Conservation (phyloP, 1,140 invertebrate species). For the Augochlora pura region DNA sequence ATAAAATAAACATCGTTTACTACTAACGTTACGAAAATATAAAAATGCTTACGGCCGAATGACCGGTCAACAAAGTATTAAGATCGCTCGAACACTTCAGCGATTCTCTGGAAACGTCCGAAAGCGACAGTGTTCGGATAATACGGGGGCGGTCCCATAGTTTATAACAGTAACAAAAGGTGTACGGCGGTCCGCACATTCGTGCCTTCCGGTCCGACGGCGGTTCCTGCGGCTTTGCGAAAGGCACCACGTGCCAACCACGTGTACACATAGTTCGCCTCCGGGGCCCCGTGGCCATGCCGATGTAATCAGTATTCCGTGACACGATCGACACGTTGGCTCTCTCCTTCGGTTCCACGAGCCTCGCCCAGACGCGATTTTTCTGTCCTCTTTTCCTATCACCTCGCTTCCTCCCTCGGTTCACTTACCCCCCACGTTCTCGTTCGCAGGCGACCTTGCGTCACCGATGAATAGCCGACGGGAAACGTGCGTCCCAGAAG, state of each 20-base stretch:
- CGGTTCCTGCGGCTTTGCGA: not conserved
- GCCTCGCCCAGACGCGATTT: not conserved
- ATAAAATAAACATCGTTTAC: too few species aligned
- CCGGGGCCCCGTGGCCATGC: not conserved
- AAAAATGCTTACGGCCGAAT: too few species aligned
- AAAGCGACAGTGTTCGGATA: too few species aligned
- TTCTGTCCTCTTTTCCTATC: constrained; percentile 6
- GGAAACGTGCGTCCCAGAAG: constrained; percentile 37
- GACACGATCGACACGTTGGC: constrained; percentile 50
- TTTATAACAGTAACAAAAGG: constrained; percentile 45
- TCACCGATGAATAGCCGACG: constrained; percentile 8
- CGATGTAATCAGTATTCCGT: constrained; percentile 53
- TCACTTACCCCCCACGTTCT: not conserved
- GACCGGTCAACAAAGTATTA: too few species aligned
- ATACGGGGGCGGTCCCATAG: constrained; percentile 41
- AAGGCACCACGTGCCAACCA: constrained; percentile 60
- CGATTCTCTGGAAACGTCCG: too few species aligned
- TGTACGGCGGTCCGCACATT: constrained; percentile 29
- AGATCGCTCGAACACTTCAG: too few species aligned
- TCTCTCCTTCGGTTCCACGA: not conserved
- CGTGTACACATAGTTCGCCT: constrained; percentile 46
- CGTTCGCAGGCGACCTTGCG: not conserved
- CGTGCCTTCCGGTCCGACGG: constrained; percentile 39
- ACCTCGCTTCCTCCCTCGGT: not conserved
- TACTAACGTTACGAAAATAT: too few species aligned